These are phyloP conservation scores for Mayetiola destructor DNA, from an alignment of 2,888 invertebrate genomes.

Conservation along the genomic window DNA sequence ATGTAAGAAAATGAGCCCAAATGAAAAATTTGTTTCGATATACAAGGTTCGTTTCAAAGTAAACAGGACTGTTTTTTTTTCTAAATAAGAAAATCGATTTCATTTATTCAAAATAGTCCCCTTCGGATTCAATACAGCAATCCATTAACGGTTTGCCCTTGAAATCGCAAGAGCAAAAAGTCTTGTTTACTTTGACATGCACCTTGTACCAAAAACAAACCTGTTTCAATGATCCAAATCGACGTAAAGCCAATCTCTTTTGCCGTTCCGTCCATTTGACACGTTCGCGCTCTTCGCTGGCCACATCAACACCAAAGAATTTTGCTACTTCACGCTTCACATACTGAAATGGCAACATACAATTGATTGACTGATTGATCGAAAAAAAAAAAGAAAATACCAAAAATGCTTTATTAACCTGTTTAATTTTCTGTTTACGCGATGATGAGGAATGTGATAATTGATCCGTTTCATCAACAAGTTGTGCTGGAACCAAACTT, in stretches of 20 bases:
- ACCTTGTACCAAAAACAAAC: neutral
- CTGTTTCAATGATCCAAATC: conserved; percentile 25
- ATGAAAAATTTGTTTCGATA: too few relatives aligned
- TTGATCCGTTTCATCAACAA: conserved; percentile 21
- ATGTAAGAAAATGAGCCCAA: neutral
- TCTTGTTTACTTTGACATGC: too few relatives aligned
- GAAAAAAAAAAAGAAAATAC: neutral
- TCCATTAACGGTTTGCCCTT: too few relatives aligned
- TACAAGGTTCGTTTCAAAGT: neutral
- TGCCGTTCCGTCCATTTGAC: conserved; percentile 32
- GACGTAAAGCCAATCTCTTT: conserved; percentile 30
- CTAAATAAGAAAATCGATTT: too few relatives aligned
- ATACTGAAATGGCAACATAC: conserved; percentile 20
- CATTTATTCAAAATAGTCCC: too few relatives aligned
- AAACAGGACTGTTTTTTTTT: neutral
- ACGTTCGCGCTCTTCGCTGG: conserved; percentile 29
- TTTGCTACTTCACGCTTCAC: conserved; percentile 29
- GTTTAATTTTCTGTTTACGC: conserved; percentile 18
- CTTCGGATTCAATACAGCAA: too few relatives aligned
- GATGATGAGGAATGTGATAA: conserved; percentile 18
- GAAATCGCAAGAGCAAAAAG: too few relatives aligned
- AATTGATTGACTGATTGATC: neutral
- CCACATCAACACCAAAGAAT: conserved; percentile 32
- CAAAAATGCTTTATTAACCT: neutral
- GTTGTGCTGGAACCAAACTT: conserved; percentile 13